Evolutionary conservation across 2,888 invertebrate species (phyloP).

Genomic region (Stenolophus ochropezus): DNA sequence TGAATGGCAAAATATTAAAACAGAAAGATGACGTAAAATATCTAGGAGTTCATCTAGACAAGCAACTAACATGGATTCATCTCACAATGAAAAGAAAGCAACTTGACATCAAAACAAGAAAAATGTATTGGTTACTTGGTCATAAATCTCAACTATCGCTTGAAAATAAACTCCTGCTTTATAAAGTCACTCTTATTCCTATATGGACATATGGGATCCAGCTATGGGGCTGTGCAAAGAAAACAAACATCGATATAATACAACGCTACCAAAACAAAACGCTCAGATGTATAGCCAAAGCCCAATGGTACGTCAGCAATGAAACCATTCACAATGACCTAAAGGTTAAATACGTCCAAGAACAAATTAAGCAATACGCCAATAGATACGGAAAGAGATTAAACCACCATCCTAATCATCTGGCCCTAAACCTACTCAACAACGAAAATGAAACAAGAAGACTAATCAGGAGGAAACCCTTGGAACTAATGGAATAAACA

Average conservation of each 20-base stretch:
- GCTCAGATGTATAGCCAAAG: conserved; percentile 13
- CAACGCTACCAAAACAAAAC: conserved; percentile 51
- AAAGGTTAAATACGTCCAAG: not conserved
- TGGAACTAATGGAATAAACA: too few species aligned
- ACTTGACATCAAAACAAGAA: conserved; percentile 53
- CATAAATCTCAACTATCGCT: conserved; percentile 60
- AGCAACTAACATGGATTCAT: conserved; percentile 60
- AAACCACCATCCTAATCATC: conserved; percentile 1
- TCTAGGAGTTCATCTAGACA: not conserved
- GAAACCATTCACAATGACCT: conserved; percentile 13
- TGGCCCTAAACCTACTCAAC: too few species aligned
- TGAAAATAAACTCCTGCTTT: conserved; percentile 60
- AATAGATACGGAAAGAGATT: not conserved
- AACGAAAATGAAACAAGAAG: too few species aligned
- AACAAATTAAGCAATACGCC: not conserved
- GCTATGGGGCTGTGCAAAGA: conserved; percentile 60
- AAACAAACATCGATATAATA: conserved; percentile 35
- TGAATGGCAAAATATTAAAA: not conserved
- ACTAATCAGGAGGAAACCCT: too few species aligned
- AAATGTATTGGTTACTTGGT: conserved; percentile 59
- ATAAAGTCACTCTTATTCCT: conserved; percentile 58
- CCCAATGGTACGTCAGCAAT: conserved; percentile 29
- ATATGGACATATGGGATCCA: conserved; percentile 61
- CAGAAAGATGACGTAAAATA: too few species aligned
- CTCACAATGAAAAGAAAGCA: conserved; percentile 57